Evolutionary conservation across 2,797 vertebrate species (phyloP), one percentile per base, ranked within the genome.

Genomic region (Mormyrus hasselquistii): DNA sequence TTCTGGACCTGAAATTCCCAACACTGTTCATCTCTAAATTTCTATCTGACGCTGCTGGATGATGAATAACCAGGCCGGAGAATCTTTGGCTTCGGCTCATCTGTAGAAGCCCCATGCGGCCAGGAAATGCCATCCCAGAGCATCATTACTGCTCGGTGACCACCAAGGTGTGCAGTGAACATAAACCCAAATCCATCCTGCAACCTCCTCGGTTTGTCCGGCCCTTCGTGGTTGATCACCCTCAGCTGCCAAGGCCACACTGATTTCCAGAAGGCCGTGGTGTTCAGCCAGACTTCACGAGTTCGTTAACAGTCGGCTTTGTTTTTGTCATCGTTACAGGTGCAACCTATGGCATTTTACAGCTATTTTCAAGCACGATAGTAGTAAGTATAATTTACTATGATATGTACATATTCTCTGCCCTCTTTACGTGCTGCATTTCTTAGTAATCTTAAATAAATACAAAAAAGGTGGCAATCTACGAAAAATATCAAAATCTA

Each of bases 291-390:
- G n/a, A n/a, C 12, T 3, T 62, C 59, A 65, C 2, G 57, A 16
- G 34, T 76, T 76, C 3, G 3, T n/a, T 52, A 14, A 50, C n/a
- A 9, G 50, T 38, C 49, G 19, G 25, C n/a, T 65, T 44, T 38
- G 12, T 29, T 47, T 69, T 22, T 41, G n/a, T 87, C 29, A 84
- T 76, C 88, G 14, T 92, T 94, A 90, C 95, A 99, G 98, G 97
- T 73, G 98, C 98, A 89, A 97, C 97, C 0, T 99, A 99, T 89
- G 98, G 99, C 89, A 89, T 99, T 89, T 94, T 99, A 91, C 98
- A 99, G 91, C 95, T 99, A 49, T 88, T 88, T 95, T 99, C 98
- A 88, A 99, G 99, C 93, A 98, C 97, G 0, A 29, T 99, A 92
- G 96, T 99, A 93, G 98, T 99, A 95, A 98, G 98, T 97, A 94